Evolutionary conservation across 1,140 invertebrate genomes (phyloP).

Genomic region (Rhopalosiphum maidis): DNA sequence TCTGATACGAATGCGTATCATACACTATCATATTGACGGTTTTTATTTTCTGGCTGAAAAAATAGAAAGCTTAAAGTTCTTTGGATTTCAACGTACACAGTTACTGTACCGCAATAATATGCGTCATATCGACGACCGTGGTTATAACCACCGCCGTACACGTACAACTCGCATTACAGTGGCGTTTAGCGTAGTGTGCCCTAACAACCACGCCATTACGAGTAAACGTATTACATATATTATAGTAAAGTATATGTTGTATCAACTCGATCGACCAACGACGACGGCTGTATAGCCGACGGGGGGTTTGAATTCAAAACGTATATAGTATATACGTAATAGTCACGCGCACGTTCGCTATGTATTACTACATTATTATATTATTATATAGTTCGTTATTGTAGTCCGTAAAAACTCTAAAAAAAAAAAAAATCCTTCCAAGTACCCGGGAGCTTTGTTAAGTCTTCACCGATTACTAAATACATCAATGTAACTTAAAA

Average conservation of each 20-base stretch:
- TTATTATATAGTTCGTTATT: background rate
- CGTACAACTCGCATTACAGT: background rate
- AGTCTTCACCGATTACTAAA: background rate
- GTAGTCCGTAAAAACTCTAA: background rate
- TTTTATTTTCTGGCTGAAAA: no score
- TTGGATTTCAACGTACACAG: no score
- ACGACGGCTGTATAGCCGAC: background rate
- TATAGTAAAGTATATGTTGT: background rate
- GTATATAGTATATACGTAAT: background rate
- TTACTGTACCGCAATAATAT: background rate
- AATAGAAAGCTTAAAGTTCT: no score
- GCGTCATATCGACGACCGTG: background rate
- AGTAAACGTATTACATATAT: constrained; percentile 11
- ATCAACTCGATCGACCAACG: background rate
- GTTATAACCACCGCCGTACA: background rate
- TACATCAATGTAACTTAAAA: background rate
- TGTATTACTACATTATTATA: background rate
- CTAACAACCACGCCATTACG: background rate
- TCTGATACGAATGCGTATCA: no score
- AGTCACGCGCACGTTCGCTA: background rate
- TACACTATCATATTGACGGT: no score
- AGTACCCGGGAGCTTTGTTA: background rate
- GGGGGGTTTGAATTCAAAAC: background rate
- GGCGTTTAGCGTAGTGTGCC: constrained; percentile 9
- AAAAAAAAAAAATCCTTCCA: background rate